phyloP scores from a whole-genome alignment of 1,140 invertebrate genomes.

The Habropoda laboriosa region DNA sequence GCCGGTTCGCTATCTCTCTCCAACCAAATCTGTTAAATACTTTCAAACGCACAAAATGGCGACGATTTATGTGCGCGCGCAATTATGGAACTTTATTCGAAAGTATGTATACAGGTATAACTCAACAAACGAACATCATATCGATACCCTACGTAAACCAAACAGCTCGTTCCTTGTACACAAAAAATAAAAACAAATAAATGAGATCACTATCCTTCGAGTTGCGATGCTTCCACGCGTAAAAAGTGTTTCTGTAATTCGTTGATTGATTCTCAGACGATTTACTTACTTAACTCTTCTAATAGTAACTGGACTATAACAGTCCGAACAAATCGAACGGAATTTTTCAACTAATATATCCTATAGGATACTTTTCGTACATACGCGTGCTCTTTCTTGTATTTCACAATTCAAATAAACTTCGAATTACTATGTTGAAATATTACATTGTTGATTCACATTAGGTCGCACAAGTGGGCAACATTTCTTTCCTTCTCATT shows the following conservation, averaged over 20 bases:
- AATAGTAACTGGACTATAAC: conserved; percentile 41
- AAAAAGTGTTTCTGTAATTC: conserved; percentile 60
- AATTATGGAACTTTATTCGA: conserved; percentile 25
- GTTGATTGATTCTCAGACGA: conserved; percentile 58
- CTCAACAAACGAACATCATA: conserved; percentile 13
- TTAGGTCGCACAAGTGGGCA: not conserved
- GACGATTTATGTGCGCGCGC: not conserved
- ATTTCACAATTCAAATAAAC: conserved; percentile 3
- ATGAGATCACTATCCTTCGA: conserved; percentile 64
- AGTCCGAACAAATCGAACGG: conserved; percentile 21
- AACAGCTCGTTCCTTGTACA: conserved; percentile 19
- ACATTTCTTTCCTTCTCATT: not conserved
- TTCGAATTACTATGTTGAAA: not conserved
- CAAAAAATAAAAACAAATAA: conserved; percentile 52
- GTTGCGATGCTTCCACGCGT: conserved; percentile 34
- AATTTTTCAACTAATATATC: conserved; percentile 40
- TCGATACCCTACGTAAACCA: conserved; percentile 4
- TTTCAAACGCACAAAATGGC: not conserved
- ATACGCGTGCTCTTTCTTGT: conserved; percentile 28
- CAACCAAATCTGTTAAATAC: not conserved
- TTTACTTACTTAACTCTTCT: conserved; percentile 7
- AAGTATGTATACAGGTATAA: not conserved
- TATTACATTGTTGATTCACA: not conserved
- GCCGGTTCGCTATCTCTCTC: not conserved
- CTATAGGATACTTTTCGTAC: conserved; percentile 25